phyloP scores from a whole-genome alignment of 2,797 vertebrate species.

The Rhadinocentrus ornatus region DNA sequence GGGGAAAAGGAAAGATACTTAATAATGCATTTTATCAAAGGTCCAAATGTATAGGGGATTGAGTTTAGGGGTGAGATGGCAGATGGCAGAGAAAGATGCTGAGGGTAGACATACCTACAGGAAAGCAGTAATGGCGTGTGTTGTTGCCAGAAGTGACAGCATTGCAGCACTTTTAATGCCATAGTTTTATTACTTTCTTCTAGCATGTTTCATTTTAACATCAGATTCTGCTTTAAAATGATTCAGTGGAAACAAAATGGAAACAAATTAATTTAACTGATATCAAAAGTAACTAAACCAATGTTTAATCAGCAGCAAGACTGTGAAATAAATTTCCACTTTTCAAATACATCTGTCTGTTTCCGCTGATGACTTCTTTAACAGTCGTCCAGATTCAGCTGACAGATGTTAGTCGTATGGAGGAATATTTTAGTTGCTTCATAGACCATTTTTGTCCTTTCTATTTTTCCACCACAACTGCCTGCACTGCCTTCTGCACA shows the following conservation, averaged over 20 bases:
- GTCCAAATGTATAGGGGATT: constrained; percentile 53
- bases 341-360: not conserved
- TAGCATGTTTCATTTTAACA: constrained; percentile 35
- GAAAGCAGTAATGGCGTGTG: constrained; percentile 56
- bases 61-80: constrained; percentile 35
- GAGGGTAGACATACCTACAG: constrained; percentile 36
- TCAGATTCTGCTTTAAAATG: constrained; percentile 11
- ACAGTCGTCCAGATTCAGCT: constrained; percentile 31
- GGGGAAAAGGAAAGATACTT: constrained; percentile 48
- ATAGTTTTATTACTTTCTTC: constrained; percentile 36
- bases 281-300: not conserved
- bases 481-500: constrained; percentile 22
- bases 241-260: not conserved
- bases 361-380: constrained; percentile 3
- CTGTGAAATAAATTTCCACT: not conserved
- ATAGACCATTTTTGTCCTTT: constrained; percentile 36
- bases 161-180: constrained; percentile 52
- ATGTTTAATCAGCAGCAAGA: not conserved
- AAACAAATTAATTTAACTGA: not conserved
- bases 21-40: constrained; percentile 63
- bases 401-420: constrained; percentile 33
- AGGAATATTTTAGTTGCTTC: constrained; percentile 20
- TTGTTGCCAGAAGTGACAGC: constrained; percentile 66
- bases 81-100: constrained; percentile 30
- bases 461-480: constrained; percentile 39